Conservation (phyloP, 2,888 invertebrate species). For the Petrolisthes manimaculis region DNA sequence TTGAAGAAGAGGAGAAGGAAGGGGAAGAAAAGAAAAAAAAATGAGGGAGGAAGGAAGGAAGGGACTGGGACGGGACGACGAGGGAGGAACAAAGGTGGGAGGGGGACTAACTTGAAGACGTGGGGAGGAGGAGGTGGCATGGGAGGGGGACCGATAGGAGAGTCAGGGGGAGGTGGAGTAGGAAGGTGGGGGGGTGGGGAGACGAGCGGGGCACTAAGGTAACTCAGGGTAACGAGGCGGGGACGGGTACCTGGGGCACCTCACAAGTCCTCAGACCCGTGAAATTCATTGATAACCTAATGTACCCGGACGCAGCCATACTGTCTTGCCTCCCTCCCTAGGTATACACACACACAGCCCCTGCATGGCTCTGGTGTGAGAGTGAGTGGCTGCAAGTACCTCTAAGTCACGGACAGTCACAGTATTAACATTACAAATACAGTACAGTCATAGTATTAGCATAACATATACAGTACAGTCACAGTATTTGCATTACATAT, state of each 20-base stretch:
- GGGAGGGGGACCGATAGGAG: neutral
- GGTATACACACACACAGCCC: too few relatives aligned
- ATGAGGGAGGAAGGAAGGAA: neutral
- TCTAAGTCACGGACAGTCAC: too few relatives aligned
- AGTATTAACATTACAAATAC: too few relatives aligned
- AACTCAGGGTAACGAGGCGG: slow-evolving; percentile 44
- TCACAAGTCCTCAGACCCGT: neutral
- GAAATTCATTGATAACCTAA: neutral
- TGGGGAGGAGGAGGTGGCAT: neutral
- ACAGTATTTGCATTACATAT: too few relatives aligned
- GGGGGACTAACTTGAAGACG: neutral
- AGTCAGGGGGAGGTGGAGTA: neutral
- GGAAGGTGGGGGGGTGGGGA: too few relatives aligned
- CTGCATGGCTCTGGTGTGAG: too few relatives aligned
- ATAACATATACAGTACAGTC: too few relatives aligned
- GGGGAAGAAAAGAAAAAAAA: neutral
- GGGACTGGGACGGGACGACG: neutral
- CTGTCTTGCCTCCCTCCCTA: neutral
- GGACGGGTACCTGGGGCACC: neutral
- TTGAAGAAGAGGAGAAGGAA: neutral
- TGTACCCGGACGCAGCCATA: neutral
- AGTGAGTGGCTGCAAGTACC: neutral
- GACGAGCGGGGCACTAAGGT: slow-evolving; percentile 3
- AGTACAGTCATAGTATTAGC: too few relatives aligned
- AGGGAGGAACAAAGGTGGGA: neutral